Evolutionary conservation across 30 jellyfish, hydroid and myxozoan species (phyloP).

Genomic region (Hydractinia echinata): DNA sequence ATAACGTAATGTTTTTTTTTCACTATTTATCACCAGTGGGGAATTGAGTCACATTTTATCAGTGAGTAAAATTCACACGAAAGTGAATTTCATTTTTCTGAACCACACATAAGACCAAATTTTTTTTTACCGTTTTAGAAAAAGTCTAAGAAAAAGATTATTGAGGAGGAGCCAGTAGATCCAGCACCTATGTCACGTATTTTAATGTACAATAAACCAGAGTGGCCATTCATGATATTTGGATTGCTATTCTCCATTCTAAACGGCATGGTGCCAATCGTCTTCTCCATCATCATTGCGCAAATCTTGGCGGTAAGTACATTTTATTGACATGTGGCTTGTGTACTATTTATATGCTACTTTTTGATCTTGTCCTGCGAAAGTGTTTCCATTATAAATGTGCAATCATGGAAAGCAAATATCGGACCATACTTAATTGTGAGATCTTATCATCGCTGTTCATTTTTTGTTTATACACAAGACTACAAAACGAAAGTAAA

Average conservation of each 20-base stretch:
- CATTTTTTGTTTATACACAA: too few relatives aligned
- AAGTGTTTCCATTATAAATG: background rate
- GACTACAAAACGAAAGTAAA: too few relatives aligned
- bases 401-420: background rate
- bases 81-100: too few relatives aligned
- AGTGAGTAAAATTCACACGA: too few relatives aligned
- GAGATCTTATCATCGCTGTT: too few relatives aligned
- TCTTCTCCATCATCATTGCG: conserved; percentile 58
- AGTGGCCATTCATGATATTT: conserved; percentile 62
- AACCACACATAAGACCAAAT: background rate
- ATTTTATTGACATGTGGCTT: background rate
- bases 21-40: too few relatives aligned
- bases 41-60: too few relatives aligned
- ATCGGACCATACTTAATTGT: background rate
- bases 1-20: too few relatives aligned
- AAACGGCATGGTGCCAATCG: conserved; percentile 68
- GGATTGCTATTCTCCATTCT: conserved; percentile 61
- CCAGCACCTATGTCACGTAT: conserved; percentile 65
- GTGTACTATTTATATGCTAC: background rate
- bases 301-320: conserved; percentile 49
- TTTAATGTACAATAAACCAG: conserved; percentile 43
- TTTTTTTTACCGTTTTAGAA: conserved; percentile 6
- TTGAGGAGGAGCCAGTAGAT: conserved; percentile 59
- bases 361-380: background rate
- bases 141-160: conserved; percentile 35